Conservation (phyloP, 1,140 invertebrate genomes). For the Ladona fulva region DNA sequence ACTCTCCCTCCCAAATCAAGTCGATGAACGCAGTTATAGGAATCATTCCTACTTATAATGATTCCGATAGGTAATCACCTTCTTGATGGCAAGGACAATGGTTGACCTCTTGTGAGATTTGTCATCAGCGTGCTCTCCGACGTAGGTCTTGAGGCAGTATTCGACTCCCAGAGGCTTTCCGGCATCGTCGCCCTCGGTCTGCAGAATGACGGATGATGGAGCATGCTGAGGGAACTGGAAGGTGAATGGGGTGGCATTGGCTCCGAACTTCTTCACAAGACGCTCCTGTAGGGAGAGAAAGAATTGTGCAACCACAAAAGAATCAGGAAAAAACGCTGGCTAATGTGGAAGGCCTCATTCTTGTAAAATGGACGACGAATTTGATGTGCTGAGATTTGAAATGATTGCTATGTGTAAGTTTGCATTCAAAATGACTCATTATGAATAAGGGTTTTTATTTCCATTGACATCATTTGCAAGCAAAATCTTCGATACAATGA, state of each 20-base stretch:
- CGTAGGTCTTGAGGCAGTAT: constrained; percentile 74
- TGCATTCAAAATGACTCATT: too few species aligned
- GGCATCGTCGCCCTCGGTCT: constrained; percentile 72
- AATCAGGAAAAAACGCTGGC: too few species aligned
- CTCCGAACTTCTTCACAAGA: constrained; percentile 69
- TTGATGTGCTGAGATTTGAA: too few species aligned
- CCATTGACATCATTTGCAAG: too few species aligned
- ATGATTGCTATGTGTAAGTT: too few species aligned
- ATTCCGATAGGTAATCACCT: constrained; percentile 36
- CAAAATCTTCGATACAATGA: too few species aligned
- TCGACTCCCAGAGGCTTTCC: constrained; percentile 87
- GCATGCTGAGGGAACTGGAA: constrained; percentile 69
- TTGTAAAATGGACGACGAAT: too few species aligned
- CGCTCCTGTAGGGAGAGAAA: constrained; percentile 56
- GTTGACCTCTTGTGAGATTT: constrained; percentile 74
- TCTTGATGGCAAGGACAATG: constrained; percentile 75
- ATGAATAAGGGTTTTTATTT: too few species aligned
- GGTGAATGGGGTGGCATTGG: constrained; percentile 71
- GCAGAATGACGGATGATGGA: constrained; percentile 79
- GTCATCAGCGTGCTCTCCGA: constrained; percentile 73
- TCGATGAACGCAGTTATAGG: too few species aligned
- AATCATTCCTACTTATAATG: too few species aligned
- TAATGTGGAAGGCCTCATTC: too few species aligned
- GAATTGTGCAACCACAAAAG: neutral
- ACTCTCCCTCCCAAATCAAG: too few species aligned